Conservation (phyloP, 2,113 vertebrate genomes). For the Natator depressus region DNA sequence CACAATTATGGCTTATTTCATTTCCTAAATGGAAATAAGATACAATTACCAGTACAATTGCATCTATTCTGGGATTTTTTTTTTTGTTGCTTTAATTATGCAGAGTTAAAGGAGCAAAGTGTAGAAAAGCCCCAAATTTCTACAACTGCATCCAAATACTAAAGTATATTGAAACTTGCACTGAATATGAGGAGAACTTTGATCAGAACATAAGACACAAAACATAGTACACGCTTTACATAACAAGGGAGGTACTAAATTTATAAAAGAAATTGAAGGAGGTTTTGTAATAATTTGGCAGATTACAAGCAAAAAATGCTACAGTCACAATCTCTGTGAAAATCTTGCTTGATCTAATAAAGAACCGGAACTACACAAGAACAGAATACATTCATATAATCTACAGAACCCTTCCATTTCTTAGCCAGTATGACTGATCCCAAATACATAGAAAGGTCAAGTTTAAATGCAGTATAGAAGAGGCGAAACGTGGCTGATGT, state of each 20-base stretch:
- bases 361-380: not conserved
- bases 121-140: not conserved
- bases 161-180: accelerated
- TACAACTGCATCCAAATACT: not conserved
- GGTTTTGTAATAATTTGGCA: slow-evolving; percentile 39
- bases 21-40: not conserved
- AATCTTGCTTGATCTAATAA: slow-evolving; percentile 23
- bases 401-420: not conserved
- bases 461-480: not conserved
- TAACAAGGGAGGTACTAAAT: not conserved
- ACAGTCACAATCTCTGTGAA: not conserved
- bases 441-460: not conserved
- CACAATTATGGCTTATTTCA: not conserved
- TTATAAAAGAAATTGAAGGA: slow-evolving; percentile 1
- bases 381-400: not conserved
- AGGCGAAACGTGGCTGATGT: not conserved
- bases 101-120: not conserved
- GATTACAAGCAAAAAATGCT: slow-evolving; percentile 18
- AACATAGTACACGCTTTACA: not conserved
- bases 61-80: not conserved
- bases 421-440: not conserved
- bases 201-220: not conserved
- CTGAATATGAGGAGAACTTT: slow-evolving; percentile 5
- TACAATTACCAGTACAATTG: not conserved
- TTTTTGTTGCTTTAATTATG: not conserved